These are phyloP conservation scores for Phyllotis vaccarum DNA, from an alignment of 2,797 vertebrate species.

Conservation along the genomic window DNA sequence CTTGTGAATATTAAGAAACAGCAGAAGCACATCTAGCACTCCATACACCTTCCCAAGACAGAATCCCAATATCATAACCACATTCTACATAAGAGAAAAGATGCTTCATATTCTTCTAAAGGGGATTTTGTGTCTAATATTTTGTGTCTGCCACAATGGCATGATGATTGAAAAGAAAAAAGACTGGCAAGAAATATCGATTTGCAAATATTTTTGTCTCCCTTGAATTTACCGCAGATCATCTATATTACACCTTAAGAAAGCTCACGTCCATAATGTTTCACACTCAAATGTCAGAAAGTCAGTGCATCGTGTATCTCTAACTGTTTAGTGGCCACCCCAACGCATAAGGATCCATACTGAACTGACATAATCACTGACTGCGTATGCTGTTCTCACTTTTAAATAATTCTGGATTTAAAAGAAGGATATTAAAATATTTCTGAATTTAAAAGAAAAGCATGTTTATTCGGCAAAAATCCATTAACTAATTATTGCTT, in stretches of 20 bases:
- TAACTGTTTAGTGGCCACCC: background rate
- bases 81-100: background rate
- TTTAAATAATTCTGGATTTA: background rate
- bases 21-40: background rate
- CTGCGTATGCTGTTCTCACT: background rate
- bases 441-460: conserved; percentile 28
- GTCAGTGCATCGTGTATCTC: background rate
- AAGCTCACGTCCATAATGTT: background rate
- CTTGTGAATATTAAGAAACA: background rate
- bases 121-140: background rate
- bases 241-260: background rate
- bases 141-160: background rate
- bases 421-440: background rate
- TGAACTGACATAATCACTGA: background rate
- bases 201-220: background rate
- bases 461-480: background rate
- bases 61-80: background rate
- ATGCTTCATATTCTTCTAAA: background rate
- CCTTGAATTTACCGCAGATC: background rate
- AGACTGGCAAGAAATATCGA: background rate
- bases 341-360: background rate
- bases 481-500: background rate
- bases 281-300: background rate
- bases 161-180: background rate
- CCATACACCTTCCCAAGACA: background rate